Percentiles rank a stretch among this genome's conserved stretches.
These are phyloP conservation scores for Aricia agestis DNA, from an alignment of 1,140 invertebrate genomes.

Conservation along the genomic window DNA sequence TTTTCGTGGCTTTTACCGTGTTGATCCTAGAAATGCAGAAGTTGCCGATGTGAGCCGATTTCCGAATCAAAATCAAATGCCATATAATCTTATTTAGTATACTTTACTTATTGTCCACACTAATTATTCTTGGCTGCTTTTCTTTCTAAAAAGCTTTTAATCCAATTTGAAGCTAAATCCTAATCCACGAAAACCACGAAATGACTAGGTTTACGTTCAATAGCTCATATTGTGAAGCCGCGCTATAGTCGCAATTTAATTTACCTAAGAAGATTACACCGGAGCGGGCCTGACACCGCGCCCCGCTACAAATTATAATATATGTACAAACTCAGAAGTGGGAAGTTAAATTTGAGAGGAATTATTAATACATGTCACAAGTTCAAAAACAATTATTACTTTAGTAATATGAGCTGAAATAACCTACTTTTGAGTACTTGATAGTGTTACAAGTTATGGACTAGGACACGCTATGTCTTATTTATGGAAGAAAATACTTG, in stretches of 20 bases:
- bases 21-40: no score
- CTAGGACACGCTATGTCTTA: no score
- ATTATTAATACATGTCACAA: slow-evolving; percentile 14
- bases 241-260: slow-evolving; percentile 18
- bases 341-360: slow-evolving; percentile 11
- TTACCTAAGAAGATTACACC: slow-evolving; percentile 24
- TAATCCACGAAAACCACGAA: background rate
- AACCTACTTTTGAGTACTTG: background rate
- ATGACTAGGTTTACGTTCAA: background rate
- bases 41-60: no score
- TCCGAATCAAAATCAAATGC: no score
- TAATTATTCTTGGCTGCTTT: no score
- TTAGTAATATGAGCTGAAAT: background rate
- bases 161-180: background rate
- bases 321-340: slow-evolving; percentile 7
- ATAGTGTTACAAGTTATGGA: no score
- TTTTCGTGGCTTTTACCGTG: no score
- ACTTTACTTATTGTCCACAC: no score
- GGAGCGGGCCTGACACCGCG: slow-evolving; percentile 18
- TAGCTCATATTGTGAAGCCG: background rate
- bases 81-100: no score
- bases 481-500: no score
- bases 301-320: slow-evolving; percentile 9
- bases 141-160: background rate
- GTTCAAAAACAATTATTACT: slow-evolving; percentile 10